phyloP scores from a whole-genome alignment of 2,113 vertebrate genomes.

The Rhipidura dahli region DNA sequence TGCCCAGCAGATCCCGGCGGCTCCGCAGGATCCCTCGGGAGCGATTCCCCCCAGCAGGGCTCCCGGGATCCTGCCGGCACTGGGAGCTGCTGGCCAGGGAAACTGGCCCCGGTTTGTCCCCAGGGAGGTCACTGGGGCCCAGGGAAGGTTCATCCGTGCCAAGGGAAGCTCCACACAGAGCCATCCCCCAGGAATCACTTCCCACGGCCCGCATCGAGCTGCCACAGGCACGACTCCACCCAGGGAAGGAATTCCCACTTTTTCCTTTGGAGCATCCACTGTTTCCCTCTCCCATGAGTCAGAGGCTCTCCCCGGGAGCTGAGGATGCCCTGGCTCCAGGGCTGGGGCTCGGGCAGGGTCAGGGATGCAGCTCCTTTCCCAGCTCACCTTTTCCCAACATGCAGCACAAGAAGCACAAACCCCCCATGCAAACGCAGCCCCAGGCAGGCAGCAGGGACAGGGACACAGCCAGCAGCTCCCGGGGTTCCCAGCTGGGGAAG shows the following conservation, averaged over 20 bases:
- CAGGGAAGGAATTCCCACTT: not conserved
- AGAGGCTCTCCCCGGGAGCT: not conserved
- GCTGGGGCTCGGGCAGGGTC: not conserved
- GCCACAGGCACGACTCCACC: not conserved
- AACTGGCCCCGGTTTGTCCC: not conserved
- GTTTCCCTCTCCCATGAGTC: fast-evolving
- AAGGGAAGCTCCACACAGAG: not conserved
- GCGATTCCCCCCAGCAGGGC: not conserved
- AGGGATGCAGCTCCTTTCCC: not conserved
- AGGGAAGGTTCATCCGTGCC: not conserved
- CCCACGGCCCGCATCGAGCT: not conserved
- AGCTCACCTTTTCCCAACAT: fast-evolving
- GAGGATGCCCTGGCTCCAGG: not conserved
- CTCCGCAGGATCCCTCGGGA: not conserved
- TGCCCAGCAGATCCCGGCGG: not conserved
- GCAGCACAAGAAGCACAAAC: not conserved
- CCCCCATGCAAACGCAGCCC: not conserved
- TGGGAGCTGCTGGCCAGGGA: not conserved
- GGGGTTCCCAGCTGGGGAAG: not conserved
- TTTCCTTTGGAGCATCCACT: fast-evolving
- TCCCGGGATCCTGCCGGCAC: not conserved
- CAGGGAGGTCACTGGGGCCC: not conserved
- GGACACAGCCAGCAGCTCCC: not conserved
- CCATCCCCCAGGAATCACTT: not conserved
- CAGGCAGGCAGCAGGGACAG: not conserved